Evolutionary conservation across 2,113 vertebrate genomes (phyloP).

Genomic region (Salvelinus sp.): DNA sequence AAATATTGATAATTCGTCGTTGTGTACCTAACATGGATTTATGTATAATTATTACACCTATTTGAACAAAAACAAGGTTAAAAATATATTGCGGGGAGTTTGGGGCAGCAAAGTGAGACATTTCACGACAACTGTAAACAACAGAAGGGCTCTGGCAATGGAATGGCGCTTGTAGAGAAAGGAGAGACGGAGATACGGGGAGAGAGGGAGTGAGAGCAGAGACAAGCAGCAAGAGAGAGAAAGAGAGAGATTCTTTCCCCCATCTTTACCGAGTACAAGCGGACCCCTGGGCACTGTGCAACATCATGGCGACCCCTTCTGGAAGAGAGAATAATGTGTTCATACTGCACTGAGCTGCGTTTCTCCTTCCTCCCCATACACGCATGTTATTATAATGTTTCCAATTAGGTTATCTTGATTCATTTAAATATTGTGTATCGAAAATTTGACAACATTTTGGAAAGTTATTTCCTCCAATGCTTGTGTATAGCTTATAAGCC

Average conservation of each 20-base stretch:
- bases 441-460: neutral
- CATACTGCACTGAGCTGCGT: neutral
- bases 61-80: constrained; percentile 53
- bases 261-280: constrained; percentile 33
- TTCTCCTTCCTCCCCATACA: neutral
- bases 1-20: constrained; percentile 76
- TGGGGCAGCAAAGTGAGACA: constrained; percentile 71
- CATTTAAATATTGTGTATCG: neutral
- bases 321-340: constrained; percentile 65
- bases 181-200: constrained; percentile 11
- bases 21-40: constrained; percentile 74
- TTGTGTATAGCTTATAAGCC: too few species aligned
- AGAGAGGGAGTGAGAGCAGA: constrained; percentile 24
- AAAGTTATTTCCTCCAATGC: neutral
- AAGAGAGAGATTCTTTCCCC: constrained; percentile 29
- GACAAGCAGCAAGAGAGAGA: neutral
- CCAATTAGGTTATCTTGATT: neutral
- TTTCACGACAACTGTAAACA: constrained; percentile 72
- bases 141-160: constrained; percentile 45
- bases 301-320: constrained; percentile 90
- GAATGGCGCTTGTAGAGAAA: constrained; percentile 20
- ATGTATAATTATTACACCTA: constrained; percentile 53
- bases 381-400: neutral
- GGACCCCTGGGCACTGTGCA: constrained; percentile 52
- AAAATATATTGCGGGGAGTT: constrained; percentile 59